Percentiles rank a stretch among this genome's conserved stretches.
phyloP scores from a whole-genome alignment of 2,113 vertebrate genomes.

The Piliocolobus tephrosceles region DNA sequence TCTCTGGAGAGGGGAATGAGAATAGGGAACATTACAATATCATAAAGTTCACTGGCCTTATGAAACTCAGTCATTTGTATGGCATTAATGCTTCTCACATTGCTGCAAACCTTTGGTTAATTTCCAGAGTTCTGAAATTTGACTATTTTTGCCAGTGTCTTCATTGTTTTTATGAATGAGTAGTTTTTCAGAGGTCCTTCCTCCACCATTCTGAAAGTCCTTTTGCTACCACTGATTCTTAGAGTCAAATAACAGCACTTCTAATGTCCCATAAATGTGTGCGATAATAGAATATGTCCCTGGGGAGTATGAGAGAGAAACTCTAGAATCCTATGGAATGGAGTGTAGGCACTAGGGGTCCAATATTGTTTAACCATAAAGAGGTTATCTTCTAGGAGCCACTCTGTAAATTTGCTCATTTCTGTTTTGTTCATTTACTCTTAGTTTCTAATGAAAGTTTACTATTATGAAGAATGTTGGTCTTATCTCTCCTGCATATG shows the following conservation, averaged over 20 bases:
- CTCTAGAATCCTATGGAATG: background rate
- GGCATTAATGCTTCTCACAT: background rate
- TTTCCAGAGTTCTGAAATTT: background rate
- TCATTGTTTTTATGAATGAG: background rate
- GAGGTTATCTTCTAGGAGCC: background rate
- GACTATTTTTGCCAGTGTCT: background rate
- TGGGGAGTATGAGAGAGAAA: background rate
- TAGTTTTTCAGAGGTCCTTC: background rate
- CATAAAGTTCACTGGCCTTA: background rate
- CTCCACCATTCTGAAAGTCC: background rate
- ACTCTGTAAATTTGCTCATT: background rate
- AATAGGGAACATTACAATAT: background rate
- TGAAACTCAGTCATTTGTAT: background rate
- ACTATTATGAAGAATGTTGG: background rate
- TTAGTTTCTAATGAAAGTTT: conserved; percentile 2
- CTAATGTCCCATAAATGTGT: background rate
- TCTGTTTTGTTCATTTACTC: background rate
- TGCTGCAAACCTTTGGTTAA: background rate
- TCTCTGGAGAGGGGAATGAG: background rate
- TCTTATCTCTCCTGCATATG: conserved; percentile 6
- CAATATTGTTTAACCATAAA: background rate
- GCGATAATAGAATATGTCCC: background rate
- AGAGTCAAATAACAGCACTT: background rate
- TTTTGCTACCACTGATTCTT: background rate
- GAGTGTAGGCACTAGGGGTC: background rate